Evolutionary conservation across 2,888 invertebrate genomes (phyloP).

Genomic region (Hirtodrosophila duncani): DNA sequence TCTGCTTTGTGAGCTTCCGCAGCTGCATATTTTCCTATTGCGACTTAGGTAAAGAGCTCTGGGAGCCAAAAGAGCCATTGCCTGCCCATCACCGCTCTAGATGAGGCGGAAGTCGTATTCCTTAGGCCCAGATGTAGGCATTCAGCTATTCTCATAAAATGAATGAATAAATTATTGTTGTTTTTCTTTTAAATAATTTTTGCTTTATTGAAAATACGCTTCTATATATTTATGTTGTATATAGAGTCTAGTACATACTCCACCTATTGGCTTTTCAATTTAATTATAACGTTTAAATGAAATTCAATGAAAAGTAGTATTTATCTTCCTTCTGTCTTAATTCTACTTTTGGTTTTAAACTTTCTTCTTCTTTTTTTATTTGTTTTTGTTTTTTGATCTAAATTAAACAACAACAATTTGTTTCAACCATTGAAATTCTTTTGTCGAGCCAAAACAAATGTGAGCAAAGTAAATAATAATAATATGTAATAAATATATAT

Average conservation of each 20-base stretch:
- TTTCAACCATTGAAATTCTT: constrained; percentile 53
- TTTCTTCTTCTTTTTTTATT: constrained; percentile 28
- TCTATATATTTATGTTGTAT: constrained; percentile 51
- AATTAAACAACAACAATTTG: constrained; percentile 57
- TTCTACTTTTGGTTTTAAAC: constrained; percentile 22
- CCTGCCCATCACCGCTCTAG: no score
- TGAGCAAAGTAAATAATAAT: constrained; percentile 51
- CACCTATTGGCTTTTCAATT: constrained; percentile 42
- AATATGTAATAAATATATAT: constrained; percentile 20
- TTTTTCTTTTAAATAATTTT: constrained; percentile 29
- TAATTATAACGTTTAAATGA: constrained; percentile 39
- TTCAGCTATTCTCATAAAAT: no score
- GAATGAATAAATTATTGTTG: no score
- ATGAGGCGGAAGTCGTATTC: no score
- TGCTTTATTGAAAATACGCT: constrained; percentile 70
- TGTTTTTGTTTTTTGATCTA: constrained; percentile 37
- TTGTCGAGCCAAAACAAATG: constrained; percentile 35
- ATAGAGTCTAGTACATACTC: constrained; percentile 43
- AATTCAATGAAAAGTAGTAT: constrained; percentile 38
- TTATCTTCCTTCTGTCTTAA: constrained; percentile 26
- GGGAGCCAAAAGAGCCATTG: no score
- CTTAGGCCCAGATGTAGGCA: no score
- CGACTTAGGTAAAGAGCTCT: no score
- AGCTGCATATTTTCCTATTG: no score
- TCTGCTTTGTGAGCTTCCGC: no score